Evolutionary conservation across 2,113 vertebrate species (phyloP).

Genomic region (Calypte anna): DNA sequence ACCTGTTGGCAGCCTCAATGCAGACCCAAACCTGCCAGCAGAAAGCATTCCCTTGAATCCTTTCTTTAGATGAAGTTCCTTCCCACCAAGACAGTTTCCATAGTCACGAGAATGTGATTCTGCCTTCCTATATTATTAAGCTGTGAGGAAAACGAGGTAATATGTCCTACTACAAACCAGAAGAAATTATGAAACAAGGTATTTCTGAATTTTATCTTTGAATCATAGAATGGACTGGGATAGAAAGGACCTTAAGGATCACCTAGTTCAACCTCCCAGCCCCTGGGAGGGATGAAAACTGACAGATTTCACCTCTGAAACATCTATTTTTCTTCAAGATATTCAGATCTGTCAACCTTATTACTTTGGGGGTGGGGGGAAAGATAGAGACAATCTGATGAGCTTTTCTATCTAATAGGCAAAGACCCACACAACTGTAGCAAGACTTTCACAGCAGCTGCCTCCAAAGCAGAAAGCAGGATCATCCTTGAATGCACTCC

Average conservation of each 20-base stretch:
- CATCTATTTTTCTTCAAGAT: neutral
- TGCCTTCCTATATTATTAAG: neutral
- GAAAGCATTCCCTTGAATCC: neutral
- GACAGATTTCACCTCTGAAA: neutral
- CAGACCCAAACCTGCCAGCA: neutral
- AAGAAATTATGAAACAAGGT: neutral
- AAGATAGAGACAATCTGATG: neutral
- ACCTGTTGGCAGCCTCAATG: neutral
- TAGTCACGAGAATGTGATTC: neutral
- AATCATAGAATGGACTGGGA: too few species aligned
- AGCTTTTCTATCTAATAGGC: neutral
- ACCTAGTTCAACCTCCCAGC: neutral
- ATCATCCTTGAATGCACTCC: neutral
- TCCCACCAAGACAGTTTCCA: neutral
- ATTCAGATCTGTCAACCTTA: neutral
- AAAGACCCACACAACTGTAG: neutral
- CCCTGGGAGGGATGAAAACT: neutral
- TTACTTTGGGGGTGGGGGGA: neutral
- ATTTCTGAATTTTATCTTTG: neutral
- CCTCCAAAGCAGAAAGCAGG: slow-evolving; percentile 1
- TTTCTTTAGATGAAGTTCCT: neutral
- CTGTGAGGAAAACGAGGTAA: neutral
- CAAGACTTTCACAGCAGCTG: slow-evolving; percentile 34
- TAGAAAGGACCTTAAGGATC: too few species aligned
- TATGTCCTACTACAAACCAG: neutral